These are phyloP conservation scores for Bombycilla garrulus DNA, from an alignment of 2,113 vertebrate genomes.

Conservation along the genomic window DNA sequence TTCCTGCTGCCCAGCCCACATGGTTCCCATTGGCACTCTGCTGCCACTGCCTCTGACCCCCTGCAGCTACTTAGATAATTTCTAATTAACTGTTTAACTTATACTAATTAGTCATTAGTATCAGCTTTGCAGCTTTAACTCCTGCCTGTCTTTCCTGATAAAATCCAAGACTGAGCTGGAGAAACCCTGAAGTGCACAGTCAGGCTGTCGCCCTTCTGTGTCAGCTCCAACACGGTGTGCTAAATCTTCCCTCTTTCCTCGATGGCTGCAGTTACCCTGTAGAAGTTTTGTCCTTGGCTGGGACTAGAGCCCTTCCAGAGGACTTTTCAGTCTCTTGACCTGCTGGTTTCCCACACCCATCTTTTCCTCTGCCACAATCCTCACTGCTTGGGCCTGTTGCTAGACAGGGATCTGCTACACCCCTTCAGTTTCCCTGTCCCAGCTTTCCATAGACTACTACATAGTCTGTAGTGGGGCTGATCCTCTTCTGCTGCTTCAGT, in stretches of 20 bases:
- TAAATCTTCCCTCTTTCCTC: neutral
- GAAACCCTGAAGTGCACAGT: neutral
- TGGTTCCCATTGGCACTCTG: neutral
- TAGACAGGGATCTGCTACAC: neutral
- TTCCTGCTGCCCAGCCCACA: rapidly evolving
- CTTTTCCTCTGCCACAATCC: neutral
- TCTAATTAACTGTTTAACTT: constrained; percentile 56
- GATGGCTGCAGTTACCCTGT: neutral
- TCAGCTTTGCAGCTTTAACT: constrained; percentile 48
- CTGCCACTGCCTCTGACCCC: neutral
- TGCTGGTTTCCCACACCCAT: neutral
- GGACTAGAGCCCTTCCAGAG: neutral
- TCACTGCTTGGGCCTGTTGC: neutral
- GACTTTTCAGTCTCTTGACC: neutral
- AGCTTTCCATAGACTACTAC: neutral
- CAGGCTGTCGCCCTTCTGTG: neutral
- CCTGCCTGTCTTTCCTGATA: neutral
- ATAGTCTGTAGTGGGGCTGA: neutral
- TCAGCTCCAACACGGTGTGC: neutral
- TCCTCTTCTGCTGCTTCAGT: neutral
- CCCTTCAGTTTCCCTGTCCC: neutral
- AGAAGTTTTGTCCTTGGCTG: neutral
- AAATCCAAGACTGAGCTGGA: neutral
- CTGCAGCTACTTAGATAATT: constrained; percentile 22
- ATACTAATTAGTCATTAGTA: constrained; percentile 55